Base-by-base conservation (phyloP, 2,797 vertebrate species). In the Astyanax mexicanus region DNA sequence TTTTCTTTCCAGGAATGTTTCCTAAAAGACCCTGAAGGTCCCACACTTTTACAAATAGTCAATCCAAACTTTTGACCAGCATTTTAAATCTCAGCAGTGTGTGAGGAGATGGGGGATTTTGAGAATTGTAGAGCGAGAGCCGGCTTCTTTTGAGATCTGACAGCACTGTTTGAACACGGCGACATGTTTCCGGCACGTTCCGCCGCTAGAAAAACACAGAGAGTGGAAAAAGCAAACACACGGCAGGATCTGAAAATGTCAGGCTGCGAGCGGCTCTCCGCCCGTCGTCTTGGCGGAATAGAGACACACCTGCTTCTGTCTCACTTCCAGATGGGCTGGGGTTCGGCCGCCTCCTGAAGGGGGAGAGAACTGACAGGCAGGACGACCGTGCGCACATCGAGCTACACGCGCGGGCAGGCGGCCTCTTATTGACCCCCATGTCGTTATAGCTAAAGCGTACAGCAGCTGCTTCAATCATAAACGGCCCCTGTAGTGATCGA, bases 381-480 rank as follows among this genome's bases (percentile, higher is more conserved):
- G 51, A 54, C 21, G 23, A 13, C 51, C 51, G 21, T 21, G 11
- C 51, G 13, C 21, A 13, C 25, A 15, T 12, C 25, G 3, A 54
- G 51, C 9, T 6, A 54, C 23, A 13, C 3, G 10, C 23, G 23
- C 45, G 15, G n/a, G 45, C 45, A 49, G 45, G n/a, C 45, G n/a
- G 45, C 45, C 45, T 49, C 45, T 17, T 13, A 3, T 54, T 54
- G 51, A 54, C 51, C 23, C 12, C 13, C 51, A 23, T 23, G 21
- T 27, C 25, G 3, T 54, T 27, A 15, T 11, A 54, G 51, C 25
- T 15, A 8, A 1, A 27, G 9, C 51, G 12, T 72, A 77, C 19
- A 72, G 72, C 44, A 70, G 54, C n/a, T 8, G 45, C 45, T 49
- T 49, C 73, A 49, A 73, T 73, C 69, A 42, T 78, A 83, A 57